Evolutionary conservation across 2,113 vertebrate species (phyloP).

Genomic region (Vidua macroura): DNA sequence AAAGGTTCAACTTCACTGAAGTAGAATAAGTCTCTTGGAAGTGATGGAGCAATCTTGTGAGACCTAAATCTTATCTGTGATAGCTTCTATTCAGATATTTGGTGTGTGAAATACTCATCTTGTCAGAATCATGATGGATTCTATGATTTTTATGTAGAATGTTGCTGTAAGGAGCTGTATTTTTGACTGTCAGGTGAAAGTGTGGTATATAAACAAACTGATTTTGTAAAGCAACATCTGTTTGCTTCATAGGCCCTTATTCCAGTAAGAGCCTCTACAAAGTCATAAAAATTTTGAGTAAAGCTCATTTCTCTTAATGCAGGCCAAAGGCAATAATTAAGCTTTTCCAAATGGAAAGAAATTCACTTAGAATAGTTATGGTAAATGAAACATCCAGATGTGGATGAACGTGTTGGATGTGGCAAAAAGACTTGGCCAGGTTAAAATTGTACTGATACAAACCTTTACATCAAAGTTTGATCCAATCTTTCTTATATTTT

Average conservation of each 20-base stretch:
- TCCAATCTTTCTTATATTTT: not conserved
- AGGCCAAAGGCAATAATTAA: not conserved
- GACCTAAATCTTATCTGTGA: conserved; percentile 53
- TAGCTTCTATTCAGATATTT: conserved; percentile 47
- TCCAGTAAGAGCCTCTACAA: not conserved
- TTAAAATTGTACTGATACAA: not conserved
- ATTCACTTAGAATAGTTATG: not conserved
- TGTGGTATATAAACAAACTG: conserved; percentile 41
- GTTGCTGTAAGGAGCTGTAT: conserved; percentile 41
- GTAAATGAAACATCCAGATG: not conserved
- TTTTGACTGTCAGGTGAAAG: conserved; percentile 45
- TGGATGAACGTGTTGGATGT: not conserved
- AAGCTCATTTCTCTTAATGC: not conserved
- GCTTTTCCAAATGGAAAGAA: not conserved
- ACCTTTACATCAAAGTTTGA: not conserved
- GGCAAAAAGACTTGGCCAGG: not conserved
- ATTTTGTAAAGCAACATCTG: conserved; percentile 55
- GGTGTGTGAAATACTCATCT: conserved; percentile 47
- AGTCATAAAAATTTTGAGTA: conserved; percentile 31
- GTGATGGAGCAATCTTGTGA: not conserved
- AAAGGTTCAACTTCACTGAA: conserved; percentile 1
- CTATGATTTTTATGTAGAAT: conserved; percentile 46
- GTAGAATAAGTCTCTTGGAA: conserved; percentile 7
- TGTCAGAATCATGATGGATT: conserved; percentile 56
- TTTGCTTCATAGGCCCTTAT: conserved; percentile 13